Conservation (phyloP, 2,113 vertebrate species). For the Cephalopholis sonnerati region DNA sequence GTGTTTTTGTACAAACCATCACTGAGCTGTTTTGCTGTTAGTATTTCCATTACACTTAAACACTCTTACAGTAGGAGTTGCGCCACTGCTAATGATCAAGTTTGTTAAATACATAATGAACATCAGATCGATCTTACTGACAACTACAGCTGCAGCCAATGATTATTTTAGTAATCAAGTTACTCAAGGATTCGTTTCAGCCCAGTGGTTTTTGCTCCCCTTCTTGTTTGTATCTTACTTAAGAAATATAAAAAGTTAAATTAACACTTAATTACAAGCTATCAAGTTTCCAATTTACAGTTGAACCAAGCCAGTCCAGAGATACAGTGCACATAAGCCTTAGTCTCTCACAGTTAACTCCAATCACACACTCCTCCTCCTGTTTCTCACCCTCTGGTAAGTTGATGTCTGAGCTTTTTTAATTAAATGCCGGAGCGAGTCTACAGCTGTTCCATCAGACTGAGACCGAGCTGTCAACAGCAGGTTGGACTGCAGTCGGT, state of each 20-base stretch:
- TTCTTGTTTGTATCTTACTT: not conserved
- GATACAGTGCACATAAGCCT: not conserved
- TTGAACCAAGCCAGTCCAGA: not conserved
- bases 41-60: not conserved
- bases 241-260: not conserved
- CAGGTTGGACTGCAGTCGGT: slow-evolving; percentile 15
- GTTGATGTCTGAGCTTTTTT: slow-evolving; percentile 9
- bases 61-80: not conserved
- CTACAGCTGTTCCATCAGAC: slow-evolving; percentile 35
- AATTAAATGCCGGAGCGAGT: slow-evolving; percentile 34
- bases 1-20: no score
- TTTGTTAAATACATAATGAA: not conserved
- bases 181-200: no score
- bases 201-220: no score
- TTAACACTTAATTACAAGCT: no score
- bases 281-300: not conserved
- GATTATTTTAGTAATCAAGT: no score
- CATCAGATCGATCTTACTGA: no score
- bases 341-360: not conserved
- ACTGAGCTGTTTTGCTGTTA: not conserved
- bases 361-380: not conserved
- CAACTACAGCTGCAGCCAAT: no score
- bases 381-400: slow-evolving; percentile 10
- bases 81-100: not conserved
- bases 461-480: slow-evolving; percentile 9